phyloP scores from a whole-genome alignment of 53 echinoderm and acorn worm genomes.

The Antedon mediterranea region DNA sequence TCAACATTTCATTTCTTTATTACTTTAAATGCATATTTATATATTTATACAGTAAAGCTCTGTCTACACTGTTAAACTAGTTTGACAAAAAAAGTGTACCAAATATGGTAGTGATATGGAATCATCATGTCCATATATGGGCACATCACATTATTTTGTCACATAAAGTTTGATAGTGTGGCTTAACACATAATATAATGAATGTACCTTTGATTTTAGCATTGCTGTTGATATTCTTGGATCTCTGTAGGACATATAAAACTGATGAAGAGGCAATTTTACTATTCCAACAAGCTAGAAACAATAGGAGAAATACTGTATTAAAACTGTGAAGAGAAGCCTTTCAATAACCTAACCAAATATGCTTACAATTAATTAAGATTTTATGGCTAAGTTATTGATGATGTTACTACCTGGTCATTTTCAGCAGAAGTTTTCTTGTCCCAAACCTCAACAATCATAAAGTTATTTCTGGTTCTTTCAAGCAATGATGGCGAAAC shows the following conservation, averaged over 20 bases:
- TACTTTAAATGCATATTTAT: neutral
- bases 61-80: too few relatives aligned
- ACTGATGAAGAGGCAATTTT: slow-evolving; percentile 80
- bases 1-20: too few relatives aligned
- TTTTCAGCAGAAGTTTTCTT: slow-evolving; percentile 96
- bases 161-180: too few relatives aligned
- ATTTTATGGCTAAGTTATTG: too few relatives aligned
- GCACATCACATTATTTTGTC: too few relatives aligned
- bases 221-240: slow-evolving; percentile 59
- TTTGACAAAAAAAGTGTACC: too few relatives aligned
- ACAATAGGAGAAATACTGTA: neutral
- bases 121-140: too few relatives aligned
- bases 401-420: slow-evolving; percentile 87
- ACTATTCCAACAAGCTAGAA: slow-evolving; percentile 78
- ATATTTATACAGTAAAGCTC: neutral
- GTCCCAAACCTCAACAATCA: slow-evolving; percentile 95
- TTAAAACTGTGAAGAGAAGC: too few relatives aligned
- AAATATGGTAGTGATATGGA: too few relatives aligned
- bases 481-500: slow-evolving; percentile 66
- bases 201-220: slow-evolving; percentile 80
- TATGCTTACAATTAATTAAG: too few relatives aligned
- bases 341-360: too few relatives aligned
- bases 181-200: neutral
- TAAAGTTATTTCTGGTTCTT: slow-evolving; percentile 76
- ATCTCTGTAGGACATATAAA: slow-evolving; percentile 97